These are phyloP conservation scores for Drosophila birchii DNA, from an alignment of 2,888 invertebrate genomes.

Conservation along the genomic window DNA sequence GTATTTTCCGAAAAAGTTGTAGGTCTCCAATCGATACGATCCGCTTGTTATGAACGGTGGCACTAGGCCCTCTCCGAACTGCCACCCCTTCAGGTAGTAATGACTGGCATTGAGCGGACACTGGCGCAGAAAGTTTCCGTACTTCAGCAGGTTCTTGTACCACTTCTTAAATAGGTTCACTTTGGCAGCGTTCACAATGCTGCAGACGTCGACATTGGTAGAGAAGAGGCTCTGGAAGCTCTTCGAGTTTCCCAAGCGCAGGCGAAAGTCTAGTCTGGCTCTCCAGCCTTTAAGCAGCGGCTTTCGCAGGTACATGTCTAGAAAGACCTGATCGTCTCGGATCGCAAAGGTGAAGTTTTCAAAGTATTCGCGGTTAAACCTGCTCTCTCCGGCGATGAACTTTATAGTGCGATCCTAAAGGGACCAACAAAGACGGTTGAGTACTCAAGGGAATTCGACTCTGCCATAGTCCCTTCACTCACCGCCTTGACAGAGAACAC, in stretches of 20 bases:
- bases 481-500: conserved; percentile 20
- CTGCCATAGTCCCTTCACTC: not conserved
- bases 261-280: conserved; percentile 52
- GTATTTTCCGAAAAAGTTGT: conserved; percentile 49
- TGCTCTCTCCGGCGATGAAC: conserved; percentile 38
- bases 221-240: conserved; percentile 63
- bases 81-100: conserved; percentile 54
- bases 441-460: not conserved
- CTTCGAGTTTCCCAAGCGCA: conserved; percentile 52
- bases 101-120: conserved; percentile 54
- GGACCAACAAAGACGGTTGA: not conserved
- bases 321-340: conserved; percentile 34
- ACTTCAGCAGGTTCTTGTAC: conserved; percentile 56
- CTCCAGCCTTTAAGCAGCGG: conserved; percentile 44
- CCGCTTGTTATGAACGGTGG: conserved; percentile 58
- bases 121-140: conserved; percentile 61
- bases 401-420: conserved; percentile 40
- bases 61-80: conserved; percentile 45
- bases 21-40: conserved; percentile 52
- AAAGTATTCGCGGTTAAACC: conserved; percentile 48
- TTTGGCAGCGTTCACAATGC: conserved; percentile 51
- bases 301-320: conserved; percentile 48
- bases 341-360: conserved; percentile 47
- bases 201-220: conserved; percentile 64
- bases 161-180: conserved; percentile 58